These are phyloP conservation scores for Cyphomyrus plagiostoma DNA, from an alignment of 2,113 vertebrate genomes.

Conservation along the genomic window DNA sequence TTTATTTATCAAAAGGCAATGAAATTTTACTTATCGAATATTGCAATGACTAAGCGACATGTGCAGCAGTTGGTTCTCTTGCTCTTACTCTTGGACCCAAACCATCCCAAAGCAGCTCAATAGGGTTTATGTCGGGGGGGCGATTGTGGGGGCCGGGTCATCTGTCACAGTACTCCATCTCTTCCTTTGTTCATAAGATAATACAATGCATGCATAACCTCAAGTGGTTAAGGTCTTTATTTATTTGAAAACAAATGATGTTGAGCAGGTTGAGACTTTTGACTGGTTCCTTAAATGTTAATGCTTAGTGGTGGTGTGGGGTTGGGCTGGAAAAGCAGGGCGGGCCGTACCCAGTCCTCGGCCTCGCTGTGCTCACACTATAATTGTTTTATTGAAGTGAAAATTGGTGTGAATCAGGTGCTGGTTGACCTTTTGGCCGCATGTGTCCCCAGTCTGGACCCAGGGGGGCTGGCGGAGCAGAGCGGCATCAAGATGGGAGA, in stretches of 20 bases:
- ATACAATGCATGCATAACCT: background rate
- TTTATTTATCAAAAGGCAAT: background rate
- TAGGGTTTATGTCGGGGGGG: background rate
- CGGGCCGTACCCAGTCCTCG: background rate
- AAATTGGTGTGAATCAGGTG: background rate
- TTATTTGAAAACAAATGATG: background rate
- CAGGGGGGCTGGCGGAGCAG: slow-evolving; percentile 83
- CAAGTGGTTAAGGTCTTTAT: background rate
- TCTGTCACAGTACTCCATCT: background rate
- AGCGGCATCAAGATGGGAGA: slow-evolving; percentile 94
- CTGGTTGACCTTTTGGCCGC: background rate
- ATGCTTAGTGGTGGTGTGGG: background rate
- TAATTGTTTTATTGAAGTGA: background rate
- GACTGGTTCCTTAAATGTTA: background rate
- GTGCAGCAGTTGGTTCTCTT: background rate
- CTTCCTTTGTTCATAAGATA: background rate
- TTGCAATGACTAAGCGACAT: background rate
- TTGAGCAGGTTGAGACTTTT: background rate
- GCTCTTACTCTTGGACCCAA: background rate
- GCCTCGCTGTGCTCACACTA: background rate
- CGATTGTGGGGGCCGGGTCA: background rate
- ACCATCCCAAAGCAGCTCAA: background rate
- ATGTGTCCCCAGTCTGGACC: slow-evolving; percentile 71
- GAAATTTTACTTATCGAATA: background rate
- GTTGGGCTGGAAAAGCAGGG: background rate